These are phyloP conservation scores for Etia nguti DNA, from an alignment of 2,113 vertebrate genomes.

Conservation along the genomic window DNA sequence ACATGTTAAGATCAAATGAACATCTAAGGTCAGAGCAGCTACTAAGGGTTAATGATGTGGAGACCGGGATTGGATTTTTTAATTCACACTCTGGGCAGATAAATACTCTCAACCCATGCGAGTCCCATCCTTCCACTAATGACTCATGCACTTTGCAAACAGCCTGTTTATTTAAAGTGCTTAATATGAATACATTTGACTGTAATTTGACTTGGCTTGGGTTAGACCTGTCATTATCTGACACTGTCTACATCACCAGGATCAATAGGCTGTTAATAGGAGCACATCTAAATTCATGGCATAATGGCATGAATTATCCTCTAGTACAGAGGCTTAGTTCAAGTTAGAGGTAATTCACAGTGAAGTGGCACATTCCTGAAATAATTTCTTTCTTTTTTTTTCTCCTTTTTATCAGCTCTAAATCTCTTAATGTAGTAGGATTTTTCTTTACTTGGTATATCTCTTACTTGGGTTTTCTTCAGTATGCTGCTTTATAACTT, in stretches of 20 bases:
- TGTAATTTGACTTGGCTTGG: conserved; percentile 5
- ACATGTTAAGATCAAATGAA: conserved; percentile 42
- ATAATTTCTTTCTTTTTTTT: background rate
- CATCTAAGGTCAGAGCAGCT: conserved; percentile 47
- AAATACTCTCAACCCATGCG: background rate
- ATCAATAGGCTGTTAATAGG: conserved; percentile 26
- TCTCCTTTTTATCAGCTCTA: background rate
- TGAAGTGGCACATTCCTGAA: background rate
- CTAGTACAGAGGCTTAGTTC: background rate
- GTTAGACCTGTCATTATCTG: conserved; percentile 12
- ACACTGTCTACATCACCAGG: background rate
- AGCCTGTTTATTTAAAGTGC: conserved; percentile 36
- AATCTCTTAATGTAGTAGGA: background rate
- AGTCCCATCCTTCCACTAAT: background rate
- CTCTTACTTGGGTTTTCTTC: background rate
- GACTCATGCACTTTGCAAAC: conserved; percentile 17
- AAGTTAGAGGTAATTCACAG: background rate
- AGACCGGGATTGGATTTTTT: background rate
- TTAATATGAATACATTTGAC: conserved; percentile 7
- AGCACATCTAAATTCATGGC: background rate
- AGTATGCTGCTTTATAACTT: background rate
- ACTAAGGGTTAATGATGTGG: conserved; percentile 52
- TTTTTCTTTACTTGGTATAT: background rate
- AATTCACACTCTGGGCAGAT: conserved; percentile 25
- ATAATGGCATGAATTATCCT: background rate